Evolutionary conservation across 1,140 invertebrate genomes (phyloP).

Genomic region (Anoplophora glabripennis): DNA sequence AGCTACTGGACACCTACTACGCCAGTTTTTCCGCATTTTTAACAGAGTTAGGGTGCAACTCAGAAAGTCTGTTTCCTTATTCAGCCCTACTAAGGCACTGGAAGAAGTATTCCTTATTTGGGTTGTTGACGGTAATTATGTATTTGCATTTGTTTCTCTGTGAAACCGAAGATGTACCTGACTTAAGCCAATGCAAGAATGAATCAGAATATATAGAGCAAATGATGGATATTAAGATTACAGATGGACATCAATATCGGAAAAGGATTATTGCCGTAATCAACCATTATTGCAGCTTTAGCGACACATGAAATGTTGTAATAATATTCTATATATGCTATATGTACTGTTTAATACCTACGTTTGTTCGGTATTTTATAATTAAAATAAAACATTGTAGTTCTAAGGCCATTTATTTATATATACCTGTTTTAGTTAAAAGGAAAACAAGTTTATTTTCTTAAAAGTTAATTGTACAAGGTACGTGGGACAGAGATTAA

Average conservation of each 20-base stretch:
- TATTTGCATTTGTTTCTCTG: slow-evolving; percentile 30
- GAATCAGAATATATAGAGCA: neutral
- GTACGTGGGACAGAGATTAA: no score
- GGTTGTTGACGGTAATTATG: slow-evolving; percentile 43
- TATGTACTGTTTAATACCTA: no score
- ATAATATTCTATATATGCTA: no score
- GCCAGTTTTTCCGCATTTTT: slow-evolving; percentile 47
- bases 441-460: no score
- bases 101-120: slow-evolving; percentile 43
- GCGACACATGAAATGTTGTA: no score
- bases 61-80: slow-evolving; percentile 51
- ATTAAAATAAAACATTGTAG: no score
- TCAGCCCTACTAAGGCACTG: slow-evolving; percentile 47
- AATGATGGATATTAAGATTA: neutral
- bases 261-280: slow-evolving; percentile 1
- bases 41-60: slow-evolving; percentile 46
- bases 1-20: slow-evolving; percentile 55
- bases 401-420: no score
- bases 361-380: no score
- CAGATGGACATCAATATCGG: neutral
- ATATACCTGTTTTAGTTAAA: no score
- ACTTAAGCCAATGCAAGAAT: neutral
- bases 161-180: slow-evolving; percentile 14
- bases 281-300: neutral
- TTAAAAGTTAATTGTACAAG: no score